Conservation (phyloP, 2,888 invertebrate species). For the Polymixis lichenea region DNA sequence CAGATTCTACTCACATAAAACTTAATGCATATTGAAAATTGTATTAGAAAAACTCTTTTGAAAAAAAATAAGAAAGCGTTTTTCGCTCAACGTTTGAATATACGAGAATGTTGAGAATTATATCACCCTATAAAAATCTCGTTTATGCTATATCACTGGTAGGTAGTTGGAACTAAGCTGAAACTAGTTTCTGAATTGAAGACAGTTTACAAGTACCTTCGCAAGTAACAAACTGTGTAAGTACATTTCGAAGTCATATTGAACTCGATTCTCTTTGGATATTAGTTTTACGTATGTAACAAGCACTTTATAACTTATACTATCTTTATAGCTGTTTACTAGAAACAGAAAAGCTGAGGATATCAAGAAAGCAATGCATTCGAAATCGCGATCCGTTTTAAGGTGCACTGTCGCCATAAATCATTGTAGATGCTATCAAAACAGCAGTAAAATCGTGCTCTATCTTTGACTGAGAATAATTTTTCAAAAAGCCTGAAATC, state of each 20-base stretch:
- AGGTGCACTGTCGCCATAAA: constrained; percentile 40
- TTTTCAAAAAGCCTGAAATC: constrained; percentile 7
- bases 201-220: constrained; percentile 70
- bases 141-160: constrained; percentile 54
- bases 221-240: constrained; percentile 70
- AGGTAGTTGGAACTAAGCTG: constrained; percentile 62
- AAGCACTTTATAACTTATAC: constrained; percentile 59
- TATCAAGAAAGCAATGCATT: constrained; percentile 57
- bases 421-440: constrained; percentile 57
- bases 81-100: constrained; percentile 29
- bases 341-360: constrained; percentile 11
- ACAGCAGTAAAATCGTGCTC: constrained; percentile 46
- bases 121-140: constrained; percentile 57
- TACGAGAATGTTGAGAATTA: constrained; percentile 36
- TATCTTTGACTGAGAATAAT: constrained; percentile 35
- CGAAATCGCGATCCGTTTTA: constrained; percentile 40
- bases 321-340: constrained; percentile 50
- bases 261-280: constrained; percentile 68
- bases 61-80: constrained; percentile 39
- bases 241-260: constrained; percentile 76
- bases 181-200: constrained; percentile 74
- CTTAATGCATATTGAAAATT: background rate
- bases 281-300: constrained; percentile 66
- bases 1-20: constrained; percentile 4
- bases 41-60: constrained; percentile 23